Evolutionary conservation across 2,888 invertebrate genomes (phyloP).

Genomic region (Cataglyphis altisquamis): DNA sequence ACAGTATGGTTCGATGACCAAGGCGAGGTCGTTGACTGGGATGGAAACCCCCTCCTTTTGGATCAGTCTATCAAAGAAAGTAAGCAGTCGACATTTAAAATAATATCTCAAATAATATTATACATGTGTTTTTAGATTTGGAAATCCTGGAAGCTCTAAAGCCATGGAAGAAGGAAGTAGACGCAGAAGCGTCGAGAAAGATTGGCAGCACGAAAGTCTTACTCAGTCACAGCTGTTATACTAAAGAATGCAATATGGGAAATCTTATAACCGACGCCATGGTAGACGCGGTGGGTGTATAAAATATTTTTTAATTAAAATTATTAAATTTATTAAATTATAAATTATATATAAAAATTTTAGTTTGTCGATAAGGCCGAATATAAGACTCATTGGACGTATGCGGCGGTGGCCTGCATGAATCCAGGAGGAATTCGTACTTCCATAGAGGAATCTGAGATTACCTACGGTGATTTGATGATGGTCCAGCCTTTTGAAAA

Average conservation of each 20-base stretch:
- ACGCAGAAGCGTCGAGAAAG: constrained; percentile 87
- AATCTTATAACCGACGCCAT: constrained; percentile 91
- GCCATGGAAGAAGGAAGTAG: constrained; percentile 88
- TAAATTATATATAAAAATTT: constrained; percentile 39
- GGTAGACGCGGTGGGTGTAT: constrained; percentile 89
- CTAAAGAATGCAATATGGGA: constrained; percentile 91
- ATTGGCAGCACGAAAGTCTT: constrained; percentile 89
- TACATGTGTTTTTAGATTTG: constrained; percentile 86
- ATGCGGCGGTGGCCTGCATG: constrained; percentile 89
- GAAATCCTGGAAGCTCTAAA: constrained; percentile 88
- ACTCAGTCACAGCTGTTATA: constrained; percentile 88
- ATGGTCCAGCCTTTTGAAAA: constrained; percentile 93
- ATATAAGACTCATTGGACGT: constrained; percentile 88
- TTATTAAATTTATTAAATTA: not conserved
- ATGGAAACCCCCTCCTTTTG: constrained; percentile 92
- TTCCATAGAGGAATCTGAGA: constrained; percentile 87
- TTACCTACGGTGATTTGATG: constrained; percentile 90
- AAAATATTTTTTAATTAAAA: not conserved
- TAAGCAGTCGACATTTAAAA: constrained; percentile 79
- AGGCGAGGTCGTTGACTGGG: constrained; percentile 90
- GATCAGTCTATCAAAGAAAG: constrained; percentile 89
- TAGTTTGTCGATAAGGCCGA: constrained; percentile 87
- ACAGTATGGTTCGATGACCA: constrained; percentile 90
- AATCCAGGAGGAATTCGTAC: constrained; percentile 92
- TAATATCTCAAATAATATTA: not conserved